Evolutionary conservation across 2,888 invertebrate genomes (phyloP).

Genomic region (Epinotia bilunana): DNA sequence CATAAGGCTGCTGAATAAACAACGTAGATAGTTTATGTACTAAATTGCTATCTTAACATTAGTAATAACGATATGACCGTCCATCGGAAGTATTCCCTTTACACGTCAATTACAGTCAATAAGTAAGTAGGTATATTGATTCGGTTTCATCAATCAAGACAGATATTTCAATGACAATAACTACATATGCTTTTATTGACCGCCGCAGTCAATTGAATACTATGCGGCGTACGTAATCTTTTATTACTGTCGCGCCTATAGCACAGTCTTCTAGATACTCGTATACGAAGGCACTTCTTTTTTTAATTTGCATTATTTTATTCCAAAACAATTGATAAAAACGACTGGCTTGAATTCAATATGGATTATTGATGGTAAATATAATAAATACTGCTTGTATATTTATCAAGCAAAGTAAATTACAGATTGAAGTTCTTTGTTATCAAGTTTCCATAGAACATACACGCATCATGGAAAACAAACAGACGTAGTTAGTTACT

Average conservation of each 20-base stretch:
- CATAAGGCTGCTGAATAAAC: no score
- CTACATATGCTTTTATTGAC: slow-evolving; percentile 71
- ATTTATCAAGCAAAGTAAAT: background rate
- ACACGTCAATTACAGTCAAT: slow-evolving; percentile 22
- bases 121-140: slow-evolving; percentile 31
- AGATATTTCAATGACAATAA: slow-evolving; percentile 61
- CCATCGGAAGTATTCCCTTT: background rate
- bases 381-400: background rate
- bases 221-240: background rate
- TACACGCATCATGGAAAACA: slow-evolving; percentile 21
- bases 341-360: no score
- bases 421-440: background rate
- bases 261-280: background rate
- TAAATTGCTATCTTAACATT: background rate
- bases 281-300: background rate
- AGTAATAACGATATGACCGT: background rate
- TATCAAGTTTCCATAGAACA: slow-evolving; percentile 14
- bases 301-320: no score
- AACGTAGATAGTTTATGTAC: background rate
- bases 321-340: no score
- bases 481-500: slow-evolving; percentile 8
- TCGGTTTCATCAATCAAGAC: slow-evolving; percentile 58
- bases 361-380: no score
- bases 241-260: background rate
- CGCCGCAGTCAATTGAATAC: slow-evolving; percentile 64